Evolutionary conservation across 2,113 vertebrate species (phyloP), one percentile per base, ranked within the genome.

Genomic region (Oriolus oriolus): DNA sequence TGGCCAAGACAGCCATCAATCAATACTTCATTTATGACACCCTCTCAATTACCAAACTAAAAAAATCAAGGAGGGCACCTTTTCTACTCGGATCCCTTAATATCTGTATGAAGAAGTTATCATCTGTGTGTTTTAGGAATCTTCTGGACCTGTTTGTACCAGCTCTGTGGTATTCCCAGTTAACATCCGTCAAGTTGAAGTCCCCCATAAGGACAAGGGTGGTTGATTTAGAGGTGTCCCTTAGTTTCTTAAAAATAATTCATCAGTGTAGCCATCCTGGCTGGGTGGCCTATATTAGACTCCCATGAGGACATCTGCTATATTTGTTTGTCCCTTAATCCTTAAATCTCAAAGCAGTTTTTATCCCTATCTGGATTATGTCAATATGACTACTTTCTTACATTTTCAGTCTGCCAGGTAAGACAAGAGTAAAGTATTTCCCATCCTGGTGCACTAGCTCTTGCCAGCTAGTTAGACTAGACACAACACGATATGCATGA

Each of bases 241-340:
- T 82, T 59, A 33, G 14, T 16, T 80, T 27, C 42, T 65, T 45
- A 45, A 82, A 74, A 45, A 53, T 15, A 60, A 60, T 53, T 60
- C 4, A 41, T 47, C 16, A 60, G 5, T 45, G 39, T 68, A 18
- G 28, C 26, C 24, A 41, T 82, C 24, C 9, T 60, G 45, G 13
- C 20, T 68, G 53, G 16, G 13, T 60, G 39, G 42, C 13, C 28
- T 75, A 21, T 26, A 66, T 50, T 45, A 66, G 39, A 53, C 11
- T 45, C 24, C 9, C 11, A n/a, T 15, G 4, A 68, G 0, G 1
- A 45, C 33, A 74, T 17, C 52, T 0, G 0, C 15, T 81, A 65
- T 57, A 44, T 65, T 50, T 66, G 37, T 52, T 37, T 74, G 77
- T 47, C 20, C 39, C 24, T 66, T 39, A 68, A 53, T 60, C n/a